Conservation (phyloP, 1,140 invertebrate species). For the Leptinotarsa undecemlineata region DNA sequence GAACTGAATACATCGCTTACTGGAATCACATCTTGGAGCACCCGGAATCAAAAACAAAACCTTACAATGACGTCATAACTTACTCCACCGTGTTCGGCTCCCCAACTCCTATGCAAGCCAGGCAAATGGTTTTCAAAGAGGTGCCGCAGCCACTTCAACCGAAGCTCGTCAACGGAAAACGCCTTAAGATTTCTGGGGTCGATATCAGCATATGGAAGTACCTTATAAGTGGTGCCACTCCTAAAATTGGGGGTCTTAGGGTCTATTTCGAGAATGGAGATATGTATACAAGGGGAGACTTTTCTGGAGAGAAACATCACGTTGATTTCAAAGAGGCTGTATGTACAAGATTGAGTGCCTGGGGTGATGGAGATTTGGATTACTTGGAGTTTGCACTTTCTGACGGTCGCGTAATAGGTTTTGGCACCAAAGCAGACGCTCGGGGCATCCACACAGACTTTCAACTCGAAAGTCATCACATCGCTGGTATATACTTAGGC, state of each 20-base stretch:
- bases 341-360: not conserved
- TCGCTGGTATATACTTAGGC: constrained; percentile 1
- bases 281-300: not conserved
- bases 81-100: not conserved
- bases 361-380: not conserved
- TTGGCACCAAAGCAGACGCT: not conserved
- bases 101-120: not conserved
- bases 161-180: constrained; percentile 1
- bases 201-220: not conserved
- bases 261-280: constrained; percentile 13
- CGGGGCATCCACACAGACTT: not conserved
- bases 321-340: not conserved
- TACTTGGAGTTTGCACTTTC: constrained; percentile 11
- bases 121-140: not conserved
- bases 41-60: not conserved
- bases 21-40: not conserved
- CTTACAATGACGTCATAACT: not conserved
- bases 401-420: not conserved
- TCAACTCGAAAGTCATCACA: not conserved
- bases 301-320: not conserved
- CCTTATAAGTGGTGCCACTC: not conserved
- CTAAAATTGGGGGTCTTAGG: constrained; percentile 9
- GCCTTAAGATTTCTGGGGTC: not conserved
- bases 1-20: not conserved
- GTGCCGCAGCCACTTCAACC: not conserved